Evolutionary conservation across 2,113 vertebrate genomes (phyloP).

Genomic region (Corythoichthys intestinalis): DNA sequence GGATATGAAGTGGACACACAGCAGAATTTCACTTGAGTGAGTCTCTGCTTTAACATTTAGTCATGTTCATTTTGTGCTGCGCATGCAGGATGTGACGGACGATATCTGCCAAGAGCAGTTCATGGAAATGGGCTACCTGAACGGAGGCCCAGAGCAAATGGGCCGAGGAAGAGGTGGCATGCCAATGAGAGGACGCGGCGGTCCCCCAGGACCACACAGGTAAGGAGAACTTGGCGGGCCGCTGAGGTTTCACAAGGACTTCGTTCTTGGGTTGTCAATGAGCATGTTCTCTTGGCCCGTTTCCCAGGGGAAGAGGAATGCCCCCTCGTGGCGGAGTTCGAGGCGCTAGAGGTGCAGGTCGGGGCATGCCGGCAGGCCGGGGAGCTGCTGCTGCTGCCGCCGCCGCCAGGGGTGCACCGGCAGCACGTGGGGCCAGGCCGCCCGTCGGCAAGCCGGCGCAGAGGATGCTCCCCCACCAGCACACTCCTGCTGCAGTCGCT

Average conservation of each 20-base stretch:
- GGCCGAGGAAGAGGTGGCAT: slow-evolving; percentile 81
- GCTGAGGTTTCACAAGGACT: background rate
- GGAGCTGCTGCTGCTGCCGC: slow-evolving; percentile 80
- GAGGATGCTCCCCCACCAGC: slow-evolving; percentile 80
- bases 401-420: slow-evolving; percentile 74
- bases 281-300: background rate
- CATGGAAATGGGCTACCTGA: slow-evolving; percentile 94
- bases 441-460: slow-evolving; percentile 77
- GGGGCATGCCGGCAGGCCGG: slow-evolving; percentile 80
- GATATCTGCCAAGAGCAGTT: slow-evolving; percentile 98
- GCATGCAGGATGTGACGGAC: slow-evolving; percentile 92
- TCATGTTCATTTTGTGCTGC: slow-evolving; percentile 6
- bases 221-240: slow-evolving; percentile 40
- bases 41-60: slow-evolving; percentile 3
- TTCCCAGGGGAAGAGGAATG: slow-evolving; percentile 83
- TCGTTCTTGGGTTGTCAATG: background rate
- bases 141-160: slow-evolving; percentile 86
- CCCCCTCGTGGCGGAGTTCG: slow-evolving; percentile 83
- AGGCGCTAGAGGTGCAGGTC: slow-evolving; percentile 80
- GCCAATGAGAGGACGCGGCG: slow-evolving; percentile 83
- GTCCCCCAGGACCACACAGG: slow-evolving; percentile 83
- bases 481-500: slow-evolving; percentile 64
- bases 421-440: slow-evolving; percentile 80
- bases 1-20: background rate
- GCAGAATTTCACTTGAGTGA: background rate